These are phyloP conservation scores for Hoplostethus mediterraneus DNA, from an alignment of 2,797 vertebrate species.

Conservation along the genomic window DNA sequence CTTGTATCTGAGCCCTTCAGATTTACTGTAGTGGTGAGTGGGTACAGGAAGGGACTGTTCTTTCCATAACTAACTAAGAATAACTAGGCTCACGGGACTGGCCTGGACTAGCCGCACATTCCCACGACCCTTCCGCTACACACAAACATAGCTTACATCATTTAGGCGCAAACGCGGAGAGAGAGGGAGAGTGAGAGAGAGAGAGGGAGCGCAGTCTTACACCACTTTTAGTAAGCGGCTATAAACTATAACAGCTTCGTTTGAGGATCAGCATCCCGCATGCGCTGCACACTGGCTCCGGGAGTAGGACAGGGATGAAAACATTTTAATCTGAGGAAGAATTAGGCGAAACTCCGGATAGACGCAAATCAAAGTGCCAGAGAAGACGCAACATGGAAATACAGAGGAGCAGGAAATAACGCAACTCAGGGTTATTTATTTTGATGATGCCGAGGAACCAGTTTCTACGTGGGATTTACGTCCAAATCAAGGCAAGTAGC, in stretches of 20 bases:
- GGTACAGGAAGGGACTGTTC: neutral
- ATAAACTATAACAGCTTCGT: conserved; percentile 44
- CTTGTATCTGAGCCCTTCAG: too few relatives aligned
- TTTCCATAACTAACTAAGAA: conserved; percentile 56
- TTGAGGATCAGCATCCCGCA: conserved; percentile 39
- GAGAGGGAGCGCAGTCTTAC: conserved; percentile 70
- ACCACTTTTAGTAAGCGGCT: conserved; percentile 68
- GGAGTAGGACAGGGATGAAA: conserved; percentile 10
- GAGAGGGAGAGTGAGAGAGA: conserved; percentile 11
- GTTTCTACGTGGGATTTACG: conserved; percentile 63
- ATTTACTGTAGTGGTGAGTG: neutral
- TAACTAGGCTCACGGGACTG: conserved; percentile 76
- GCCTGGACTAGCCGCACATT: conserved; percentile 73
- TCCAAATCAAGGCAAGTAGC: conserved; percentile 76
- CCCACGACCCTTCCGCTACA: conserved; percentile 83
- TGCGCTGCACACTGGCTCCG: conserved; percentile 36
- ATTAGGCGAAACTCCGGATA: conserved; percentile 50
- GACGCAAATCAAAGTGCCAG: conserved; percentile 49
- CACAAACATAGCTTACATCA: conserved; percentile 53
- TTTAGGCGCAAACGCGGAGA: conserved; percentile 52
- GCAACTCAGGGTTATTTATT: conserved; percentile 51
- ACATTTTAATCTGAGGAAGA: conserved; percentile 30
- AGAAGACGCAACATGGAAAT: neutral
- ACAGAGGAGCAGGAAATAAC: conserved; percentile 51
- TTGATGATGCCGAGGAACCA: conserved; percentile 70